Conservation (phyloP, 2,113 vertebrate species). For the Petromus typicus region DNA sequence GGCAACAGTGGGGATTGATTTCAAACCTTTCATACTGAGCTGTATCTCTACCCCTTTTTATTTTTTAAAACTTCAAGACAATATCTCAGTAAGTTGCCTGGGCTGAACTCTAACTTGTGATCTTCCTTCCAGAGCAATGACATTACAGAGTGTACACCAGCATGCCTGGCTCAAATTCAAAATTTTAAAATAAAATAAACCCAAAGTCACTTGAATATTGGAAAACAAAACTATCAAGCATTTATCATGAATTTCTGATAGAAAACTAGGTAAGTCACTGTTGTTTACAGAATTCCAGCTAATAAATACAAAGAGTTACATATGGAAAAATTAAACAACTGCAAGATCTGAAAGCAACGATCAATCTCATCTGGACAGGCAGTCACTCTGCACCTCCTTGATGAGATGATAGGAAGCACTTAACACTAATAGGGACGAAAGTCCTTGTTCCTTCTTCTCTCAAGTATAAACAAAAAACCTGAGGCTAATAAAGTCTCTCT, state of each 20-base stretch:
- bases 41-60: neutral
- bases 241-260: constrained; percentile 7
- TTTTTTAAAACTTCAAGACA: neutral
- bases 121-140: neutral
- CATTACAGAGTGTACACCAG: neutral
- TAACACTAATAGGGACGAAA: neutral
- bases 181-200: neutral
- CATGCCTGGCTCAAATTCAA: neutral
- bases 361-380: neutral
- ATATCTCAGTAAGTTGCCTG: neutral
- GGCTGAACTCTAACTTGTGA: neutral
- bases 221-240: neutral
- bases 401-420: neutral
- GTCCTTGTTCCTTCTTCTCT: neutral
- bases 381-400: neutral
- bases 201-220: neutral
- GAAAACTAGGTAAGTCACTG: neutral
- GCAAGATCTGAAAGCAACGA: neutral
- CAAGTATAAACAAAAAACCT: neutral
- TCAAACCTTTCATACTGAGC: neutral
- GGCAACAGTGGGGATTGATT: neutral
- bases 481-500: neutral
- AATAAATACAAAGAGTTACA: constrained; percentile 21
- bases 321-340: neutral
- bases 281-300: constrained; percentile 21